A percentile compares a stretch with the other conserved stretches of the same genome.
These are phyloP conservation scores for Neoitamus cyanurus DNA, from an alignment of 2,888 invertebrate genomes.

Conservation along the genomic window DNA sequence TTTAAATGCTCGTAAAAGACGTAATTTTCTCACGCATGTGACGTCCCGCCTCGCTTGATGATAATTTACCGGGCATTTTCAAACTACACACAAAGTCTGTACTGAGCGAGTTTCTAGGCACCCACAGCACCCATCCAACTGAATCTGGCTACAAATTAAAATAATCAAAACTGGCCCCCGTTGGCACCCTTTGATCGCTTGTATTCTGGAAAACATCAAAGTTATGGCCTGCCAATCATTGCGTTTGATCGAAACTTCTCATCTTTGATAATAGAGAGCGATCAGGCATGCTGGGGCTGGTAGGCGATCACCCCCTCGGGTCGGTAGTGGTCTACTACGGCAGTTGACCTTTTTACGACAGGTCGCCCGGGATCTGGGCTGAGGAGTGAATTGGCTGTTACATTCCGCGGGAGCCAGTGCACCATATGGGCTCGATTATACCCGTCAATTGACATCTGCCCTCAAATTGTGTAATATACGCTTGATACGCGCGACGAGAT, in stretches of 20 bases:
- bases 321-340: background rate
- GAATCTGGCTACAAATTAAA: background rate
- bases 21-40: background rate
- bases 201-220: background rate
- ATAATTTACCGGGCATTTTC: background rate
- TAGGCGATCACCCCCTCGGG: background rate
- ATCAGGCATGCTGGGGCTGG: background rate
- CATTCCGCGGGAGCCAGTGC: background rate
- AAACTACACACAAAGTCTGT: background rate
- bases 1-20: background rate
- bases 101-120: background rate
- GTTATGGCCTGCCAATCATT: background rate
- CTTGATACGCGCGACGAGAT: background rate
- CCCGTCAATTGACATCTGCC: conserved; percentile 27
- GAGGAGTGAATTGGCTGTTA: background rate
- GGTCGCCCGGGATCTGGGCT: background rate
- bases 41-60: background rate
- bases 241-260: background rate
- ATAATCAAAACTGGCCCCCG: background rate
- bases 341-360: conserved; percentile 20
- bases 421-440: conserved; percentile 7
- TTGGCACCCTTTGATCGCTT: background rate
- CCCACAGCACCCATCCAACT: background rate
- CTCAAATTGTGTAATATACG: conserved; percentile 16
- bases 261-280: background rate